Conservation (phyloP, 2,113 vertebrate genomes). For the Dascyllus trimaculatus region DNA sequence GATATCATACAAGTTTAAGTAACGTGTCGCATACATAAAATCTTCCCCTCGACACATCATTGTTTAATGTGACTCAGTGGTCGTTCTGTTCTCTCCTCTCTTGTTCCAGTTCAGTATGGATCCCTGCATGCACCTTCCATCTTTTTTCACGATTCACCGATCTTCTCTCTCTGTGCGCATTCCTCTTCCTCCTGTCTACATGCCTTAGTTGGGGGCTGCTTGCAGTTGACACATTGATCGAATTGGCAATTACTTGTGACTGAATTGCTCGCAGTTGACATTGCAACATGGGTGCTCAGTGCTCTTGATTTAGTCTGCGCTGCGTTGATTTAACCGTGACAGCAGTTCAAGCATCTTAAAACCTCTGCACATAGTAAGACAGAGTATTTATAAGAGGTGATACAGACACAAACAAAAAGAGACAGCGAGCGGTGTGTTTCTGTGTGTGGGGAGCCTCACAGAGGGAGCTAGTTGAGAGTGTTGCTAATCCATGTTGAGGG, state of each 20-base stretch:
- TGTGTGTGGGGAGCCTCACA: neutral
- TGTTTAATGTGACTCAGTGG: constrained; percentile 10
- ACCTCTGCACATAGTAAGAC: constrained; percentile 34
- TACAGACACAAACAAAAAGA: constrained; percentile 16
- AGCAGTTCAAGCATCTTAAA: constrained; percentile 48
- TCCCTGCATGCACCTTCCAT: constrained; percentile 27
- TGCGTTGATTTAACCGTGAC: constrained; percentile 63
- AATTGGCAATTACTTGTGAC: constrained; percentile 76
- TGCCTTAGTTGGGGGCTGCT: constrained; percentile 53
- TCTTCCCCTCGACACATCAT: constrained; percentile 6
- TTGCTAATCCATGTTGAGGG: constrained; percentile 75
- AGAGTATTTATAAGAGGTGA: constrained; percentile 35
- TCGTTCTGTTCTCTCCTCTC: constrained; percentile 38
- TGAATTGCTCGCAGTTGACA: constrained; percentile 69
- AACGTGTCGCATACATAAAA: constrained; percentile 13
- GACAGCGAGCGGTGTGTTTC: constrained; percentile 6
- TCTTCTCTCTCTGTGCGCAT: constrained; percentile 40
- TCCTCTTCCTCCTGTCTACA: constrained; percentile 44
- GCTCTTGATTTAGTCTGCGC: constrained; percentile 50
- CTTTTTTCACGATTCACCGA: constrained; percentile 43
- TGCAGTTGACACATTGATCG: constrained; percentile 79
- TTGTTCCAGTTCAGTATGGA: constrained; percentile 32
- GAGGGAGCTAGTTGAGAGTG: constrained; percentile 59
- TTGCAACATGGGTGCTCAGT: constrained; percentile 56
- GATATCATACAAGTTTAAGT: constrained; percentile 13